A percentile compares a stretch with the other conserved stretches of the same genome.
Conservation (phyloP, 2,797 vertebrate genomes). For the Xenops minutus region DNA sequence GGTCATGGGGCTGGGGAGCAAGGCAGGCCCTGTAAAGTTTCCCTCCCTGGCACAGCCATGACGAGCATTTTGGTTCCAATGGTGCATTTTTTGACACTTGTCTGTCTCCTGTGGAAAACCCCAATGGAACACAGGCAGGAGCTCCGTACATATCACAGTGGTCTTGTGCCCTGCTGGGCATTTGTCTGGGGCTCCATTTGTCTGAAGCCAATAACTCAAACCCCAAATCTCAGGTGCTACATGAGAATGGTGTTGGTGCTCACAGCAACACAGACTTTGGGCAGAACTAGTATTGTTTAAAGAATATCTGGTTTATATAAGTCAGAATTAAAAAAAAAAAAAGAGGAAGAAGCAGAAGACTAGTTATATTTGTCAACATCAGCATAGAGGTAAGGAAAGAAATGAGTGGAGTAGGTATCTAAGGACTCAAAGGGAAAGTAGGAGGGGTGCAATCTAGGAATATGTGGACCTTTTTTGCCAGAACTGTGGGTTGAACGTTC, state of each 20-base stretch:
- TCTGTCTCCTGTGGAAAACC: not conserved
- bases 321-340: not conserved
- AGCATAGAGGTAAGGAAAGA: not conserved
- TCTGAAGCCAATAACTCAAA: no score
- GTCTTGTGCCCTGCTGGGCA: fast-evolving
- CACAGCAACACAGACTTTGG: fast-evolving
- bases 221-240: fast-evolving
- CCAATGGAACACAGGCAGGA: not conserved
- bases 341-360: not conserved
- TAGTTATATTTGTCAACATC: not conserved
- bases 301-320: not conserved
- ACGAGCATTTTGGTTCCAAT: fast-evolving
- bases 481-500: not conserved
- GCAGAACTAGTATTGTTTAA: not conserved
- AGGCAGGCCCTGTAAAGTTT: not conserved
- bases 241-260: fast-evolving
- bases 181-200: not conserved
- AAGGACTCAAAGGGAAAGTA: not conserved
- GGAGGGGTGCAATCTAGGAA: not conserved
- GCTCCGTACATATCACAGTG: fast-evolving
- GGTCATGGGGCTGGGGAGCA: not conserved
- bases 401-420: not conserved
- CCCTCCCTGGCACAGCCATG: not conserved
- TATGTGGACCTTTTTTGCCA: not conserved
- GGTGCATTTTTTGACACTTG: not conserved